Base-by-base conservation (phyloP, 2,888 invertebrate species). In the Choreutis nemorana region DNA sequence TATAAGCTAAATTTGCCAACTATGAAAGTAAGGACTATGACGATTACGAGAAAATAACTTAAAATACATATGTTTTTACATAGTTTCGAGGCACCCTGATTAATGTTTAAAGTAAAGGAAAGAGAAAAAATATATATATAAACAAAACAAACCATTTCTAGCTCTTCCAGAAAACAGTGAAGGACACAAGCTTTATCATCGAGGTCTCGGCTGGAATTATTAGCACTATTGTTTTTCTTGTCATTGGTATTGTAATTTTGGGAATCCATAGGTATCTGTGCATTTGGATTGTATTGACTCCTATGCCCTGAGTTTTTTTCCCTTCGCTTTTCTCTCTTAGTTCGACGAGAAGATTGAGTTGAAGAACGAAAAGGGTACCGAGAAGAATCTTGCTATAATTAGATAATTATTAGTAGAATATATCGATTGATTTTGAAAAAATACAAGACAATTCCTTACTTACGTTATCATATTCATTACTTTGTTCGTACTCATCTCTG, bases 151-250 rank as follows among this genome's bases (percentile, higher is more conserved):
- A 87, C 89, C 84, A 87, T 81, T 46, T 86, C 83, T 37, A 89
- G 55, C 53, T 86, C 83, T 33, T 84, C 82, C 50, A 89, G 81
- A 48, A 90, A 84, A 48, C 90, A 90, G 36, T 89, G 86, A 12
- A 86, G 56, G 1, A 85, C 75, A 44, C 89, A 89, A 33, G 70
- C 63, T 33, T 65, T 72, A 3, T 48, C 55, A 3, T 57, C 50
- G 6, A 35, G 39, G 7, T 57, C 57, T 26, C 46, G 57, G 28
- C 40, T 65, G 3, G 54, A 48, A 33, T 55, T 61, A 9, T 54
- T 65, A 4, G 55, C 55, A 27, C 44, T 57, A 2, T 48, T 51
- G 29, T 59, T 65, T 27, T 42, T 64, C 2, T 59, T 56, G 1
- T 60, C 57, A 3, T 39, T 43, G 2, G 60, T 55, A 10, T 61